Conservation (phyloP, 2,113 vertebrate genomes). For the Grus americana region DNA sequence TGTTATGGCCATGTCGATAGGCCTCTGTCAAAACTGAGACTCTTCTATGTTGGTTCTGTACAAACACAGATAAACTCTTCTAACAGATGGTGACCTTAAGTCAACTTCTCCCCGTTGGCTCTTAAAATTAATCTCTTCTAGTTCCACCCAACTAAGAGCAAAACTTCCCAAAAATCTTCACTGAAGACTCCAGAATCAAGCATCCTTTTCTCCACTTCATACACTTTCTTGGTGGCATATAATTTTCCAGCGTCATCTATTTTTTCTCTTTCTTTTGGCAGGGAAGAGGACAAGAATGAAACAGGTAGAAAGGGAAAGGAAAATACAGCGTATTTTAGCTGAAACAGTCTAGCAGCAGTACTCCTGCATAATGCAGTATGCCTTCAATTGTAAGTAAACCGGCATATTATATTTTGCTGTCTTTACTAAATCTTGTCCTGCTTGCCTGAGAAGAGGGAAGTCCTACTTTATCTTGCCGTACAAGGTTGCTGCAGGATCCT, state of each 20-base stretch:
- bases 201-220: neutral
- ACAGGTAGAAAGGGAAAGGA: neutral
- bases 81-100: conserved; percentile 11
- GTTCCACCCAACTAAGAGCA: neutral
- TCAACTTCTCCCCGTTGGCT: neutral
- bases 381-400: neutral
- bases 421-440: neutral
- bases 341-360: neutral
- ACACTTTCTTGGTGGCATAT: neutral
- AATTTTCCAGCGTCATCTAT: neutral
- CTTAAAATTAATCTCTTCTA: neutral
- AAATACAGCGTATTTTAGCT: neutral
- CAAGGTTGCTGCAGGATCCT: neutral
- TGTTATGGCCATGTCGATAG: neutral
- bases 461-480: neutral
- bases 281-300: neutral
- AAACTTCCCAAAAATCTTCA: neutral
- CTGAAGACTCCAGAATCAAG: neutral
- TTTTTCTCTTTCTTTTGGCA: neutral
- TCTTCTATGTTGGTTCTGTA: neutral
- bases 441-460: neutral
- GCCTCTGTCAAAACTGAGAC: neutral
- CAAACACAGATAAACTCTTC: conserved; percentile 11
- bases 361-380: neutral
- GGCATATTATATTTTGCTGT: neutral